A percentile compares a stretch with the other conserved stretches of the same genome.
phyloP scores from a whole-genome alignment of 2,797 vertebrate species.

The Esox masquinongy region DNA sequence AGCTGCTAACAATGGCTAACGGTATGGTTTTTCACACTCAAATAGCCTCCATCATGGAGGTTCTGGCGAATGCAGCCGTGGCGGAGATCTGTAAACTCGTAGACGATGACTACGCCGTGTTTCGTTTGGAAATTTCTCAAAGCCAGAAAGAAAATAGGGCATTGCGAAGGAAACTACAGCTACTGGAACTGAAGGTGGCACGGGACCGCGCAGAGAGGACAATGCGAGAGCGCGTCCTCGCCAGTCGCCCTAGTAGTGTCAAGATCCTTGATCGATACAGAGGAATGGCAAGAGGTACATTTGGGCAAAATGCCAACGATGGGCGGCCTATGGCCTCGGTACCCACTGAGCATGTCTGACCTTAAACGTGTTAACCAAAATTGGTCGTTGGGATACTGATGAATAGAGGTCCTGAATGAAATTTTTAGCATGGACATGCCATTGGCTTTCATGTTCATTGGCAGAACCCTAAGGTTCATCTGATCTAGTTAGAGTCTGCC shows the following conservation, averaged over 20 bases:
- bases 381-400: not conserved
- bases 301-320: not conserved
- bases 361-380: not conserved
- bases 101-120: slow-evolving; percentile 56
- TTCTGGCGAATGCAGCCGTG: slow-evolving; percentile 58
- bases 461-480: too few relatives aligned
- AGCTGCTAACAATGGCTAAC: slow-evolving; percentile 43
- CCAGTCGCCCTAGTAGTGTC: not conserved
- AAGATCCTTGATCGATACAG: slow-evolving; percentile 2
- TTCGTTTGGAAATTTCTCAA: slow-evolving; percentile 56
- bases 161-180: slow-evolving; percentile 52
- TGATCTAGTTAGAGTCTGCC: too few relatives aligned
- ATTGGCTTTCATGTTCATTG: too few relatives aligned
- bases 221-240: slow-evolving; percentile 4
- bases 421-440: too few relatives aligned
- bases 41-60: slow-evolving; percentile 64
- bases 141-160: slow-evolving; percentile 58
- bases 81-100: slow-evolving; percentile 63
- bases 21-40: slow-evolving; percentile 58
- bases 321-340: not conserved
- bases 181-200: slow-evolving; percentile 49
- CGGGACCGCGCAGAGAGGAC: slow-evolving; percentile 44
- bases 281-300: slow-evolving; percentile 9
- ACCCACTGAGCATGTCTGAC: not conserved
- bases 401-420: too few relatives aligned